Evolutionary conservation across 2,113 vertebrate genomes (phyloP).

Genomic region (Fukomys damarensis): DNA sequence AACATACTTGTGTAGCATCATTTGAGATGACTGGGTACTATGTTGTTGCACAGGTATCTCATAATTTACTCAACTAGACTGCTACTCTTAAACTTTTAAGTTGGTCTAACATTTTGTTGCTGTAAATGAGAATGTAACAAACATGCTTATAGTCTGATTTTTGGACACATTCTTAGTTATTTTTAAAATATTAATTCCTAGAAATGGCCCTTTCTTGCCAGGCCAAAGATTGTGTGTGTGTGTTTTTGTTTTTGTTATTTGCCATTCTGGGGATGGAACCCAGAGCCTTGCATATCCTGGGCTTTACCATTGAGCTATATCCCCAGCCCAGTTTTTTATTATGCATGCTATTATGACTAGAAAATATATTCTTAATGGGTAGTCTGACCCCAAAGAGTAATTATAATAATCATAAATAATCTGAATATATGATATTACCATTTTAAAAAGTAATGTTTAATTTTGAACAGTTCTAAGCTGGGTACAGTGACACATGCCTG

Average conservation of each 20-base stretch:
- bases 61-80: background rate
- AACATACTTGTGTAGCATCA: background rate
- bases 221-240: background rate
- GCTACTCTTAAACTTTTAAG: background rate
- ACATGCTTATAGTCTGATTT: background rate
- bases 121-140: background rate
- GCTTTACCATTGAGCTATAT: too few relatives aligned
- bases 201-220: background rate
- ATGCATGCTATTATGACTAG: too few relatives aligned
- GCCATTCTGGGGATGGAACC: background rate
- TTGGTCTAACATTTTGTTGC: background rate
- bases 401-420: slow-evolving; percentile 18
- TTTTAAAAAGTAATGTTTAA: slow-evolving; percentile 18
- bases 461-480: slow-evolving; percentile 4
- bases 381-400: background rate
- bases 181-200: slow-evolving; percentile 34
- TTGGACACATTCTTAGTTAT: background rate
- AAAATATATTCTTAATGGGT: slow-evolving; percentile 21
- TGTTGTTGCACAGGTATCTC: background rate
- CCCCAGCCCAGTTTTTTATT: too few relatives aligned
- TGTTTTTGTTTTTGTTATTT: background rate
- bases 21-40: background rate
- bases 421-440: slow-evolving; percentile 22
- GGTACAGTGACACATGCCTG: background rate
- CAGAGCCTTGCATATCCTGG: too few relatives aligned